Evolutionary conservation across 2,888 invertebrate species (phyloP), one percentile per base, ranked within the genome.

Genomic region (Artemia sp.): DNA sequence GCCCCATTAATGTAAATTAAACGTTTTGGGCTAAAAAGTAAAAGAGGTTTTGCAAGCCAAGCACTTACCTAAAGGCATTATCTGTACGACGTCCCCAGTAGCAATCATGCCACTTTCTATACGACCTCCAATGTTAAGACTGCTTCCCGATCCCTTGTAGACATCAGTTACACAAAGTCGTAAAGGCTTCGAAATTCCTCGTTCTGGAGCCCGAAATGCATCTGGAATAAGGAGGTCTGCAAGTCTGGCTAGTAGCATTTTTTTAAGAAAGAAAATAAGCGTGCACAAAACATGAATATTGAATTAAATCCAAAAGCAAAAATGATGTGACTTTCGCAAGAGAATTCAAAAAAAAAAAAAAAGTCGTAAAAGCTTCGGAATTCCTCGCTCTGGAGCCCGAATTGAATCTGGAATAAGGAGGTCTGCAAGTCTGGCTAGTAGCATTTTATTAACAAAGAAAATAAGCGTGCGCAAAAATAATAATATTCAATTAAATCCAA

Each of bases 161-260:
- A 97, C 87, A 81, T 99, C 98, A 77, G 89, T 89, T 0, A 98
- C 84, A n/a, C 91, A 89, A 80, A 94, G 83, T 38, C 98, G 83
- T 71, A 97, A 85, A 1, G 97, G 92, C 77, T 91, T 92, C 14
- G 88, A 84, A 8, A 95, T 84, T 11, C 90, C 88, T 70, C 96
- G 84, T 74, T 88, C 88, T 0, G 95, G 94, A 66, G 90, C 85
- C 78, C 87, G 86, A 74, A 95, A 90, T 74, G 84, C 84, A 77
- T 93, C 90, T 83, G 74, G 69, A 72, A 68, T 14, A 51, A 68
- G 12, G 8, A 52, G 19, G 68, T 68, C 52, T 58, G 66, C 68
- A 51, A 66, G 66, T 14, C 67, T 14, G 64, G 58, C 58, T 58
- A 58, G n/a, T 58, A 53, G n/a, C 3, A 38, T 64, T 51, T 68